A percentile compares a stretch with the other conserved stretches of the same genome.
Evolutionary conservation across 2,888 invertebrate species (phyloP).

Genomic region (Drosophila infuscata): DNA sequence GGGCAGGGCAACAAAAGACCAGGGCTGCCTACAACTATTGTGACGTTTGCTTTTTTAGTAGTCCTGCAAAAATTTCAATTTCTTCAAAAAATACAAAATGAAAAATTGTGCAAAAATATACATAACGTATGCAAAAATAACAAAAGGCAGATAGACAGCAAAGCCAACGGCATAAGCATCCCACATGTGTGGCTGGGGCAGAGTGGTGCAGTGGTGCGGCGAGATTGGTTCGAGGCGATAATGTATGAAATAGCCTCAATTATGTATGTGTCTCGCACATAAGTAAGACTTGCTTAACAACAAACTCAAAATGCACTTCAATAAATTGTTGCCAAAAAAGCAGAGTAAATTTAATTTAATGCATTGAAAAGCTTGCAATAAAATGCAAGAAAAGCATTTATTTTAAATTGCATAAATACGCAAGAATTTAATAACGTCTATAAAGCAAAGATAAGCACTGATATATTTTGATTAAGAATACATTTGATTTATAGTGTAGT

Average conservation of each 20-base stretch:
- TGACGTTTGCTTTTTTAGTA: conserved; percentile 22
- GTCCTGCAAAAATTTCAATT: conserved; percentile 55
- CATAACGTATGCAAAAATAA: conserved; percentile 62
- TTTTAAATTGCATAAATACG: not conserved
- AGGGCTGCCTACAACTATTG: conserved; percentile 1
- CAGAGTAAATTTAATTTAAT: not conserved
- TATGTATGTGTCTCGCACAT: not conserved
- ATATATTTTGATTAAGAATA: too few relatives aligned
- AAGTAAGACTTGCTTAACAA: not conserved
- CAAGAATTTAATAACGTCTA: not conserved
- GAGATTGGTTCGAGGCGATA: conserved; percentile 23
- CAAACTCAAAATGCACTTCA: not conserved
- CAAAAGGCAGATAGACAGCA: conserved; percentile 45
- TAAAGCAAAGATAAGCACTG: not conserved
- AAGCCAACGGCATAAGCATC: conserved; percentile 24
- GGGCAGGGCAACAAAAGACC: conserved; percentile 28
- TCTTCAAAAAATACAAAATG: conserved; percentile 52
- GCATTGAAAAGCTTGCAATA: not conserved
- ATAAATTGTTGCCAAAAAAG: not conserved
- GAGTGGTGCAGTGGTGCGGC: conserved; percentile 3
- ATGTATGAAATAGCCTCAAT: conserved; percentile 17
- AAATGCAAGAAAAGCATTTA: not conserved
- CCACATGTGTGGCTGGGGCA: not conserved
- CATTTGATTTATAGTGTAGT: not conserved
- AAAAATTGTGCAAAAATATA: conserved; percentile 55